Evolutionary conservation across 2,888 invertebrate genomes (phyloP).

Genomic region (Spatulosminthurus flaviceps): DNA sequence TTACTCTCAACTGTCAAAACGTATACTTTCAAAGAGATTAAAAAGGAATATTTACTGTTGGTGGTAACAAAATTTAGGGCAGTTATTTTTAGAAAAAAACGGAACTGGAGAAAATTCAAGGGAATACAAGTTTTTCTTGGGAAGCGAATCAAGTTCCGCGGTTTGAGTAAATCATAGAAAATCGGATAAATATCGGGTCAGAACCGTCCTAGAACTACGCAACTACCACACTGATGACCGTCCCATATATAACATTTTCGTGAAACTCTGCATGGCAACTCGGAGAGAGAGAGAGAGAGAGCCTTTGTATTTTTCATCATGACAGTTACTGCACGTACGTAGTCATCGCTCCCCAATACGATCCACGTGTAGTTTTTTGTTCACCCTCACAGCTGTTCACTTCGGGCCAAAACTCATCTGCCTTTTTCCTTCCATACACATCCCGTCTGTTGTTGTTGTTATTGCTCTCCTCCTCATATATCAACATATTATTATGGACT

Average conservation of each 20-base stretch:
- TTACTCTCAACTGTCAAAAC: too few species aligned
- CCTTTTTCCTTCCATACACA: background rate
- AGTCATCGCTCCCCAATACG: constrained; percentile 34
- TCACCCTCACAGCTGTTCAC: constrained; percentile 42
- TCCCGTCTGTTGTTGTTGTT: constrained; percentile 26
- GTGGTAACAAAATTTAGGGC: too few species aligned
- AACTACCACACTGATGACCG: constrained; percentile 16
- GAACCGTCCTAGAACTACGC: background rate
- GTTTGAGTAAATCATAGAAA: background rate
- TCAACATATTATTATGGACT: too few species aligned
- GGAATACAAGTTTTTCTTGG: background rate
- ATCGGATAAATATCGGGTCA: background rate
- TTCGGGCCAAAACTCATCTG: constrained; percentile 29
- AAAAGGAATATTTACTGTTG: too few species aligned
- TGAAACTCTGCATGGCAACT: constrained; percentile 25
- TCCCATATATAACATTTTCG: background rate
- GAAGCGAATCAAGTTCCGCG: background rate
- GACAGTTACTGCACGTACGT: too few species aligned
- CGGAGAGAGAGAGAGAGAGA: background rate
- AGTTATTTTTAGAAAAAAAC: background rate
- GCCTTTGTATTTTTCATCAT: constrained; percentile 41
- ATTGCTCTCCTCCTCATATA: background rate
- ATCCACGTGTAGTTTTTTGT: constrained; percentile 47
- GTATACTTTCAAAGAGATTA: too few species aligned
- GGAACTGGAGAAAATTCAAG: background rate